These are phyloP conservation scores for Aselliscus stoliczkanus DNA, from an alignment of 2,797 vertebrate genomes.

Conservation along the genomic window DNA sequence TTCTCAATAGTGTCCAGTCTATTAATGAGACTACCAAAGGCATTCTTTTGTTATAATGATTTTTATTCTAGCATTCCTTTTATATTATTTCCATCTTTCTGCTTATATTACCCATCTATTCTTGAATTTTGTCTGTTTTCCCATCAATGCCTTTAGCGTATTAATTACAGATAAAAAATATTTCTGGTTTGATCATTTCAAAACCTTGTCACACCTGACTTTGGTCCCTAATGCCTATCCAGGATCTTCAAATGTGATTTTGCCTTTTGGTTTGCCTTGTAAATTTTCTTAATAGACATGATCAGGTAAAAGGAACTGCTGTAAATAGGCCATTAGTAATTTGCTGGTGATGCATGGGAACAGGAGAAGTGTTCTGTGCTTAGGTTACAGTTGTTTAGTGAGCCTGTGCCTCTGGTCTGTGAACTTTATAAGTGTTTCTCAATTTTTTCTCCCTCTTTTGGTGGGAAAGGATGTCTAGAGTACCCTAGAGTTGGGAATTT, in stretches of 20 bases:
- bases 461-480: neutral
- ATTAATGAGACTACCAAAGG: neutral
- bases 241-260: neutral
- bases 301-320: neutral
- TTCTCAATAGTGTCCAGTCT: neutral
- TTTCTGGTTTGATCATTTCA: neutral
- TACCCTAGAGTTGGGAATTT: neutral
- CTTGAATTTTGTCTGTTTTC: neutral
- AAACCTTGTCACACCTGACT: neutral
- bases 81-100: neutral
- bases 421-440: neutral
- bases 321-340: neutral
- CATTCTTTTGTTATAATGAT: neutral
- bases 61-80: neutral
- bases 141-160: neutral
- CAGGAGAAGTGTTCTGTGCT: neutral
- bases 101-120: neutral
- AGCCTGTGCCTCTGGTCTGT: neutral
- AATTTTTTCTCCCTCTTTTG: neutral
- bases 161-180: neutral
- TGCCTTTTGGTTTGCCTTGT: neutral
- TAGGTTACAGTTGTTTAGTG: neutral
- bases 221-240: neutral
- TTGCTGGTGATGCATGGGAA: neutral
- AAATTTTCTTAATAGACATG: neutral